Evolutionary conservation across 2,797 vertebrate genomes (phyloP).

Genomic region (Botia kubotai): DNA sequence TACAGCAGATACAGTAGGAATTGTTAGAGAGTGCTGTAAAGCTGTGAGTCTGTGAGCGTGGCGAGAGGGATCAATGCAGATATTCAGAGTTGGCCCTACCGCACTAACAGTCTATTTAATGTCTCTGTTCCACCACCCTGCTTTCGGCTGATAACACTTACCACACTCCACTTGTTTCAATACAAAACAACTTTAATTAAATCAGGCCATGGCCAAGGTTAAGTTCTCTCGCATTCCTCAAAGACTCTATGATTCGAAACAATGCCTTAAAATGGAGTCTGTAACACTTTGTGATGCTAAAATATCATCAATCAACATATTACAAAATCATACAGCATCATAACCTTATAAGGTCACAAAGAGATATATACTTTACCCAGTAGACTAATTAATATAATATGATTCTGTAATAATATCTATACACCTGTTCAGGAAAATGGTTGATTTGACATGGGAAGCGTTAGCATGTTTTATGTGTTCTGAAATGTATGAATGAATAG

Average conservation of each 20-base stretch:
- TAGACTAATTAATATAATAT: neutral
- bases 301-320: slow-evolving; percentile 1
- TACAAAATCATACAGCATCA: neutral
- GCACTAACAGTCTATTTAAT: slow-evolving; percentile 52
- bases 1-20: slow-evolving; percentile 6
- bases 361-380: neutral
- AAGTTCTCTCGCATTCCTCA: slow-evolving; percentile 42
- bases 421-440: neutral
- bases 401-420: neutral
- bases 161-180: slow-evolving; percentile 60
- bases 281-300: neutral
- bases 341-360: neutral
- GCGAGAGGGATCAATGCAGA: slow-evolving; percentile 14
- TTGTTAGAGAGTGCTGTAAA: slow-evolving; percentile 14
- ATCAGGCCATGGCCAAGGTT: slow-evolving; percentile 50
- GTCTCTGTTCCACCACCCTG: slow-evolving; percentile 58
- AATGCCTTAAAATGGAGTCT: slow-evolving; percentile 27
- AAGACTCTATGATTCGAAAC: slow-evolving; percentile 28
- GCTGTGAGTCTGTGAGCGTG: slow-evolving; percentile 20
- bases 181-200: slow-evolving; percentile 59
- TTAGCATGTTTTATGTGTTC: slow-evolving; percentile 7
- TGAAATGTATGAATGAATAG: slow-evolving; percentile 22
- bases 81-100: slow-evolving; percentile 37
- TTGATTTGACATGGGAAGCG: neutral
- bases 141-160: slow-evolving; percentile 61